A percentile compares a stretch with the other conserved stretches of the same genome.
phyloP scores from a whole-genome alignment of 2,113 vertebrate species.

The Phrynosoma platyrhinos region DNA sequence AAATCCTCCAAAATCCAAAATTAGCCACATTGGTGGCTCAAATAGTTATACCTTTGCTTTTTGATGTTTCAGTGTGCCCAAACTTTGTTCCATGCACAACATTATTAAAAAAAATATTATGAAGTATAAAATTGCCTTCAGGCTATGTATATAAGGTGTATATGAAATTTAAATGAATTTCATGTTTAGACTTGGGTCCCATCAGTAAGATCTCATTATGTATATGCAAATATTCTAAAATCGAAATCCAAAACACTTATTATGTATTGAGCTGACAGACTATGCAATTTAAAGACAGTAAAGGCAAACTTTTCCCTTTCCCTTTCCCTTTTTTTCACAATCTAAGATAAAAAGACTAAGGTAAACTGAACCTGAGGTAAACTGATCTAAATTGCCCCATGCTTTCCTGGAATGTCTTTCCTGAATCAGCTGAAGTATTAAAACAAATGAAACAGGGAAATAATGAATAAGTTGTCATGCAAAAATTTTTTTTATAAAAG shows the following conservation, averaged over 20 bases:
- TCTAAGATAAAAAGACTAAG: constrained; percentile 30
- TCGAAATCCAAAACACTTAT: background rate
- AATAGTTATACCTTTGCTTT: no score
- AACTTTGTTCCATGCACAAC: no score
- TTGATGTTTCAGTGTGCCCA: no score
- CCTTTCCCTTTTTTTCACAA: constrained; percentile 61
- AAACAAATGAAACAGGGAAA: constrained; percentile 38
- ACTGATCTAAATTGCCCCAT: constrained; percentile 29
- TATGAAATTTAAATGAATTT: no score
- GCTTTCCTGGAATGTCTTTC: constrained; percentile 45
- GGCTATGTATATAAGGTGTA: no score
- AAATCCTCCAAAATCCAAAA: no score
- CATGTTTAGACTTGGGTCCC: no score
- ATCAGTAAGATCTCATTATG: no score
- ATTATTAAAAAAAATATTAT: no score
- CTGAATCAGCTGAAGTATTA: constrained; percentile 46
- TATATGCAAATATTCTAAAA: no score
- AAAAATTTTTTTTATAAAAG: constrained; percentile 51
- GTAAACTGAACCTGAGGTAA: constrained; percentile 14
- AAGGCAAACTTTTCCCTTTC: constrained; percentile 45
- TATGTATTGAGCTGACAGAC: constrained; percentile 45
- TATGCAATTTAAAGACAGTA: background rate
- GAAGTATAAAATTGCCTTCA: no score
- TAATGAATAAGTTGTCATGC: constrained; percentile 15
- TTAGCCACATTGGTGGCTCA: no score